Percentiles rank a stretch among this genome's conserved stretches.
phyloP scores from a whole-genome alignment of 2,797 vertebrate genomes.

The Pipistrellus nathusii region DNA sequence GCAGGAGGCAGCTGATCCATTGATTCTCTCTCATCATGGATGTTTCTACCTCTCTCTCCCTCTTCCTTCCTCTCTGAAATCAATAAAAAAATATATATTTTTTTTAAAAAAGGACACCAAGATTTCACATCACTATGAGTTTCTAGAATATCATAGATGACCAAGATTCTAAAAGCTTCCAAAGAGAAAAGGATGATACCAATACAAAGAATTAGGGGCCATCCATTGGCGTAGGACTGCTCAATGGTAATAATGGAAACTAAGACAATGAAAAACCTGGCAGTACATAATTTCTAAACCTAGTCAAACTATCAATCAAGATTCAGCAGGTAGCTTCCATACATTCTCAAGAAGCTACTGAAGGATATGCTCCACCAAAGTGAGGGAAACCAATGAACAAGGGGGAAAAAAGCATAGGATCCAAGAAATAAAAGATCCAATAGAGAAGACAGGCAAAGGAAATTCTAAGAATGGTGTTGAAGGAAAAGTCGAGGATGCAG shows the following conservation, averaged over 20 bases:
- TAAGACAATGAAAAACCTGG: slow-evolving; percentile 25
- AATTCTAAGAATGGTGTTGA: slow-evolving; percentile 1
- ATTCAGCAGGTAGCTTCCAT: not conserved
- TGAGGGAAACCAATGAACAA: slow-evolving; percentile 20
- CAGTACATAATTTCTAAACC: slow-evolving; percentile 23
- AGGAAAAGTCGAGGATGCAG: not conserved
- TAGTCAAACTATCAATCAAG: slow-evolving; percentile 31
- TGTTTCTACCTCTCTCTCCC: too few relatives aligned
- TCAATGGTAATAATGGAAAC: not conserved
- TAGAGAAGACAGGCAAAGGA: not conserved
- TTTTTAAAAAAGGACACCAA: not conserved
- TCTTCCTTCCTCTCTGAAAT: too few relatives aligned
- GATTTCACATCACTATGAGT: slow-evolving; percentile 6
- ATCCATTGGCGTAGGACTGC: slow-evolving; percentile 17
- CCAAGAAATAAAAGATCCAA: slow-evolving; percentile 36
- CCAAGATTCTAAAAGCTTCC: slow-evolving; percentile 5
- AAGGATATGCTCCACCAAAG: not conserved
- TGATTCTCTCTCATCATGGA: too few relatives aligned
- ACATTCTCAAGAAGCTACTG: slow-evolving; percentile 14
- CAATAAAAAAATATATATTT: too few relatives aligned
- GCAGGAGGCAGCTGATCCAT: too few relatives aligned
- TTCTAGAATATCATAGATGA: not conserved
- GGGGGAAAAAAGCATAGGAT: not conserved
- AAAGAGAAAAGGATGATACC: slow-evolving; percentile 45
- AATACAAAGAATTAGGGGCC: slow-evolving; percentile 29